A percentile compares a stretch with the other conserved stretches of the same genome.
These are phyloP conservation scores for Lophura nycthemera DNA, from an alignment of 2,113 vertebrate species.

Conservation along the genomic window DNA sequence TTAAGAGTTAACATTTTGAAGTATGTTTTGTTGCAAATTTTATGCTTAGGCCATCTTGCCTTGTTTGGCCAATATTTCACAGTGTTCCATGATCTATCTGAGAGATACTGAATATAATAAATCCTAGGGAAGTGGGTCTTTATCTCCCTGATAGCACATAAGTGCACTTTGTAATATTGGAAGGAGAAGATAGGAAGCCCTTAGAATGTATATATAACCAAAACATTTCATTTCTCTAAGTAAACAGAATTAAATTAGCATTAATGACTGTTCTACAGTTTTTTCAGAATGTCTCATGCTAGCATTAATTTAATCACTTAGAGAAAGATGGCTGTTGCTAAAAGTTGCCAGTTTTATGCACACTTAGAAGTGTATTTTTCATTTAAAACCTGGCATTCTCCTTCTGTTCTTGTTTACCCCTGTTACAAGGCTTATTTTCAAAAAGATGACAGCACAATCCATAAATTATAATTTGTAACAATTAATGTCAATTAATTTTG, in stretches of 20 bases:
- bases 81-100: conserved; percentile 9
- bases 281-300: conserved; percentile 18
- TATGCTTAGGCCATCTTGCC: conserved; percentile 1
- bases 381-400: background rate
- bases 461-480: background rate
- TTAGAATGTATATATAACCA: conserved; percentile 11
- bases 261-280: conserved; percentile 15
- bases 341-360: conserved; percentile 17
- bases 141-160: conserved; percentile 26
- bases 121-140: conserved; percentile 39
- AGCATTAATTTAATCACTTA: conserved; percentile 23
- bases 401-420: background rate
- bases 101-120: conserved; percentile 32
- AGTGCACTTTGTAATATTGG: conserved; percentile 60
- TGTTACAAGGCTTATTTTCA: background rate
- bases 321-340: conserved; percentile 36
- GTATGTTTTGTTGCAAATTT: conserved; percentile 26
- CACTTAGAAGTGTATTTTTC: background rate
- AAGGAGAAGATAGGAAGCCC: conserved; percentile 8
- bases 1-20: background rate
- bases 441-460: background rate
- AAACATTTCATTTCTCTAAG: conserved; percentile 44
- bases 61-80: conserved; percentile 41
- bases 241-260: conserved; percentile 60
- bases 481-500: background rate